Conservation (phyloP, 2,888 invertebrate species). For the Seladonia tumulorum region DNA sequence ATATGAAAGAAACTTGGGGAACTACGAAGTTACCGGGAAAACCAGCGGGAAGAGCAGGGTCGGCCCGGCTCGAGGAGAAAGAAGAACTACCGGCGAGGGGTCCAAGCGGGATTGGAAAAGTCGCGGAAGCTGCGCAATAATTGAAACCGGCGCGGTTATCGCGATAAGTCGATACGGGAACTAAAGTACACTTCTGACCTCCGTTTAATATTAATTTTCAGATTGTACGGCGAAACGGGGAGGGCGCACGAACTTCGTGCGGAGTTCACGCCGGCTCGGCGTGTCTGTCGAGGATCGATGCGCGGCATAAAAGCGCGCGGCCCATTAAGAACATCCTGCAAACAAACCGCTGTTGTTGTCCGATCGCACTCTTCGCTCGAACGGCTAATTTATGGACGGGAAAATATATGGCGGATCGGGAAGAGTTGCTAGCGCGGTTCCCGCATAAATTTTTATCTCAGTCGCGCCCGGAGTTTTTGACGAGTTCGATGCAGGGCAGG, state of each 20-base stretch:
- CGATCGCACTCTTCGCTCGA: background rate
- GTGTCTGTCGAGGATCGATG: background rate
- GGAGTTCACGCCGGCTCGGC: background rate
- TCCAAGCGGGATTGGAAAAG: slow-evolving; percentile 32
- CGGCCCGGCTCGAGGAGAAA: background rate
- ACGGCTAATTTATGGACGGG: slow-evolving; percentile 47
- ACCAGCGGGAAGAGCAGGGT: slow-evolving; percentile 3
- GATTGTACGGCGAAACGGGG: slow-evolving; percentile 34
- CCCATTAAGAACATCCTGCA: background rate
- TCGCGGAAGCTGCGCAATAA: slow-evolving; percentile 31
- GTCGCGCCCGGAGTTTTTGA: slow-evolving; percentile 13
- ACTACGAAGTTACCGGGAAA: slow-evolving; percentile 37
- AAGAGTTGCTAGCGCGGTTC: background rate
- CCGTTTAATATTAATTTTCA: slow-evolving; percentile 62
- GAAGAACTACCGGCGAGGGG: background rate
- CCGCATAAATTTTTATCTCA: slow-evolving; percentile 21
- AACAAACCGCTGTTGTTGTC: background rate
- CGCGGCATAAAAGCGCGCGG: background rate
- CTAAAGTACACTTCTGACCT: slow-evolving; percentile 25
- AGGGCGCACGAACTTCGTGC: background rate
- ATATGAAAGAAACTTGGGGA: slow-evolving; percentile 61
- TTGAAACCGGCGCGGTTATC: slow-evolving; percentile 41
- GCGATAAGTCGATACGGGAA: slow-evolving; percentile 29
- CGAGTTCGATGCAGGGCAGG: background rate
- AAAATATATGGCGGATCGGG: slow-evolving; percentile 13